phyloP scores from a whole-genome alignment of 2,797 vertebrate genomes.

The Artibeus jamaicensis region DNA sequence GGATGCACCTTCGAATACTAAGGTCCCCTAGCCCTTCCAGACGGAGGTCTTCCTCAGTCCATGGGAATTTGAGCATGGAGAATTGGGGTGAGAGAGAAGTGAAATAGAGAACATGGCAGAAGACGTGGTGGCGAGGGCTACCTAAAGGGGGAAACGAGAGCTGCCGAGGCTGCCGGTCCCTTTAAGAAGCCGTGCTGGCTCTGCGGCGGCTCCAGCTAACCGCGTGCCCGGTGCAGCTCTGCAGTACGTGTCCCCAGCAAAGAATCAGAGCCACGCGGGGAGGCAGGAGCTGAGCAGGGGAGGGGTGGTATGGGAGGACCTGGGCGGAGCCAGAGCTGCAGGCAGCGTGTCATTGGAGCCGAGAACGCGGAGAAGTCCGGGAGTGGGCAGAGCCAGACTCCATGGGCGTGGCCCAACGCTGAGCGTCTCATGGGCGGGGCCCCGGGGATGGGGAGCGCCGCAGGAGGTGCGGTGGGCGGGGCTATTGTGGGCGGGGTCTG shows the following conservation, averaged over 20 bases:
- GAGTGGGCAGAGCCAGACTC: not conserved
- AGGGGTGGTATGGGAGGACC: not conserved
- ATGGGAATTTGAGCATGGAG: not conserved
- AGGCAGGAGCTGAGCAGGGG: not conserved
- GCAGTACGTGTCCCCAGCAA: not conserved
- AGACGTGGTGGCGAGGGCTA: not conserved
- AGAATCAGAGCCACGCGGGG: rapidly evolving
- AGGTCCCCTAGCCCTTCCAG: not conserved
- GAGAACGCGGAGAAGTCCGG: not conserved
- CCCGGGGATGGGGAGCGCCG: not conserved
- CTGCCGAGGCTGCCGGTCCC: not conserved
- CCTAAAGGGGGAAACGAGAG: not conserved
- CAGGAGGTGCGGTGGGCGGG: not conserved
- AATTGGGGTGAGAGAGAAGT: not conserved
- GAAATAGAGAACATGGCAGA: not conserved
- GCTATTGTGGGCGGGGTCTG: not conserved
- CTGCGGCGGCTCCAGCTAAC: constrained; percentile 31
- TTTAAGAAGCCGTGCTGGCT: constrained; percentile 65
- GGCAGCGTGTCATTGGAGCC: rapidly evolving
- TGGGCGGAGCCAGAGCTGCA: constrained; percentile 40
- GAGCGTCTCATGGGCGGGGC: not conserved
- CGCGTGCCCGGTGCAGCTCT: not conserved
- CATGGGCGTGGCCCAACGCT: not conserved
- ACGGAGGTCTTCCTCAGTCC: not conserved
- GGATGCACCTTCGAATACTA: not conserved